Evolutionary conservation across 2,113 vertebrate genomes (phyloP), one percentile per base, ranked within the genome.

Genomic region (Labrus mixtus): DNA sequence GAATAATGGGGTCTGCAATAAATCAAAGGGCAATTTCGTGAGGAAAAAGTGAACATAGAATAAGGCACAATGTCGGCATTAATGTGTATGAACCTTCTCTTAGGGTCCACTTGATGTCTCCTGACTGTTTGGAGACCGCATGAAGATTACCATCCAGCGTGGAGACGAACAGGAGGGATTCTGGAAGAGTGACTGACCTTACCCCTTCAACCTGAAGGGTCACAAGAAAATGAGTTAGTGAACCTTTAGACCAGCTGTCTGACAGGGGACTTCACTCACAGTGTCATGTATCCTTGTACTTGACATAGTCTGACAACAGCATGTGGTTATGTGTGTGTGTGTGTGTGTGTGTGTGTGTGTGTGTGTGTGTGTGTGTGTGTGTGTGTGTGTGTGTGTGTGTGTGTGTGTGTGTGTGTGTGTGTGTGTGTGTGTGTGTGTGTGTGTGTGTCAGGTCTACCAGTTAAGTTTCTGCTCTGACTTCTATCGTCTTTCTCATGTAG

Each of bases 81-180:
- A 63, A 3, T 50, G 61, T 54, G 15, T 13, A 36, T 48, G 45
- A 65, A 99, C 98, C 97, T 46, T 97, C 96, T 90, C 95, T 96
- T 33, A 99, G 91, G 0, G 96, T 98, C 98, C 98, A 99, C 81
- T 96, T 95, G 87, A 98, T 89, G 80, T 95, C 95, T 6, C 98
- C 98, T 0, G 96, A 96, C 85, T 95, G 95, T 90, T 96, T 97
- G 89, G 94, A 98, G 74, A 99, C 95, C 0, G 98, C 98, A 0
- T 98, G 98, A 29, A 99, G 95, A 87, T 89, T 96, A 15, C 98
- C 98, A 10, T 99, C 98, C 89, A 99, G 91, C 0, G 98, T 99
- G 5, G 98, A 97, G 25, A 99, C 81, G 0, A 99, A 96, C 60
- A 99, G 93, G 70, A 98, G 94, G 0, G 94, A 94, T 77, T 99